Base-by-base conservation (phyloP, 2,113 vertebrate genomes). In the Mola mola region DNA sequence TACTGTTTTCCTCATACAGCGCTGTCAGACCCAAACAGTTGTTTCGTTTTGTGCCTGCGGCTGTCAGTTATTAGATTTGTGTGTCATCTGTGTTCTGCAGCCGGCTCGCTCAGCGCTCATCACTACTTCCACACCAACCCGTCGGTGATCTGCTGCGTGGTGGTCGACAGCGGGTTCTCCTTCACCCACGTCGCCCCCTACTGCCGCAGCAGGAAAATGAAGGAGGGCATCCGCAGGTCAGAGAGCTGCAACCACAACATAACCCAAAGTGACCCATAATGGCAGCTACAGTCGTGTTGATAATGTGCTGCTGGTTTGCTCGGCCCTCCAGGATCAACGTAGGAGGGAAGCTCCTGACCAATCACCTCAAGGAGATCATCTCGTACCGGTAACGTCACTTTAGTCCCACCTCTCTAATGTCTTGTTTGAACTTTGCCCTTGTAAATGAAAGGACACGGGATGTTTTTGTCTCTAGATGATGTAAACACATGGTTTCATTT, bases 291-390 rank as follows among this genome's bases (percentile, higher is more conserved):
- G 47, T 16, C 31, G n/a, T 17, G 1, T 24, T 8, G 3, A 24
- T 17, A 3, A 31, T 19, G 10, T 22, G 7, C 58, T 42, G 3
- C 19, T 37, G 3, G 4, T 36, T 67, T 41, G 0, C 48, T 74
- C 28, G 41, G 4, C 48, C 44, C 59, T 41, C n/a, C 75, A 99
- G 97, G 90, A 91, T 99, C 78, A 98, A 98, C 16, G 96, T 99
- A 24, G 97, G 97, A 66, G 97, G 97, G 70, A 99, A 99, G 42
- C 91, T 98, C 15, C 90, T 99, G 91, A 97, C 96, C 28, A 99
- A 99, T 81, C 97, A 99, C 88, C 90, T 99, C 41, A 99, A 99
- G 87, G 97, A 99, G 87, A 98, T 97, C 7, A 99, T 98, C 73
- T 99, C 97, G 4, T 99, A 98, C 84, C 94, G 97, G 97, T 99